phyloP scores from a whole-genome alignment of 2,888 invertebrate genomes.

The Neocrepidodera transversa region DNA sequence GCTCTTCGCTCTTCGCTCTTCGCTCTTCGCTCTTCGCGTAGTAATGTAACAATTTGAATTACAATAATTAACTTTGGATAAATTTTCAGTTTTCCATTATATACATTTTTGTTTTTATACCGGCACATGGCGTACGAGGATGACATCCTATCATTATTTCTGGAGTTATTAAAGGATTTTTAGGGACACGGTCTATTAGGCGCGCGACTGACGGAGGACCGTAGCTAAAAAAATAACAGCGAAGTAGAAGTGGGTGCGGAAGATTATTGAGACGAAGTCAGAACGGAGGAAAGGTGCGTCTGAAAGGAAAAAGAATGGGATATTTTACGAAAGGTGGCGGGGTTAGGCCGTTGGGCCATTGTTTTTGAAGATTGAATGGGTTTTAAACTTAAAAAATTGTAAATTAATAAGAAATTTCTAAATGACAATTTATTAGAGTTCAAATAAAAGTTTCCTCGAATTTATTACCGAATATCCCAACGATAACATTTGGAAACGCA shows the following conservation, averaged over 20 bases:
- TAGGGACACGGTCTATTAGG: background rate
- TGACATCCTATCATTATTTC: background rate
- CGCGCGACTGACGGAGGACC: background rate
- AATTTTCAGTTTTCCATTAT: no score
- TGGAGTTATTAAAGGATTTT: constrained; percentile 3
- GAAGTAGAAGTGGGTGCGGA: background rate
- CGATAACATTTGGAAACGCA: no score
- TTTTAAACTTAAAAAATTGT: no score
- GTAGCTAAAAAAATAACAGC: background rate
- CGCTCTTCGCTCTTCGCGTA: no score
- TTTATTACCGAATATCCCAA: no score
- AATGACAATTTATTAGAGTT: no score
- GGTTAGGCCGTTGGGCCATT: background rate
- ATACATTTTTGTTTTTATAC: no score
- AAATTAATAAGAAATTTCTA: no score
- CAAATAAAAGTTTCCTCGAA: no score
- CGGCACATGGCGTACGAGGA: background rate
- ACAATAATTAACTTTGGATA: no score
- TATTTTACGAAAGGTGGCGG: background rate
- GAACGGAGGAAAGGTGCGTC: constrained; percentile 1
- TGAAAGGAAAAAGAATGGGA: constrained; percentile 8
- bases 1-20: no score
- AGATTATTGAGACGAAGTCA: background rate
- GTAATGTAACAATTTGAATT: no score
- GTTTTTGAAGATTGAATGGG: background rate